Base-by-base conservation (phyloP, 2,888 invertebrate species). In the Rotaria magnacalcarata region DNA sequence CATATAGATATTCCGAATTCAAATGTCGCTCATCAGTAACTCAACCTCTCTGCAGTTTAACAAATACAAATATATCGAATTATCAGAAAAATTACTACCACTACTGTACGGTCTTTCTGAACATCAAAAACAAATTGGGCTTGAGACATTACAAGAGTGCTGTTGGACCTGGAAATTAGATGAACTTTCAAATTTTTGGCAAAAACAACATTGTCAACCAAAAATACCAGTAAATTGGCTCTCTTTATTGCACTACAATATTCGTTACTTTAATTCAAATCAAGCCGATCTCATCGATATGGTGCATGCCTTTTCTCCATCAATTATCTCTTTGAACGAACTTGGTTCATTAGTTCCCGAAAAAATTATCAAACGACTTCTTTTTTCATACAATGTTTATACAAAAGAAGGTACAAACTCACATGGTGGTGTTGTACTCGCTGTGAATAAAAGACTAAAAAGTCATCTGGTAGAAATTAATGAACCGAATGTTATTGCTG, bases 231-330 rank as follows among this genome's bases (percentile, higher is more conserved):
- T 16, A 16, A 52, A 4, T 52, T 14, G 16, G 16, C 16, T 60
- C 5, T 60, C 60, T 4, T n/a, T 60, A 11, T 27, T 60, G 7
- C 60, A 60, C 10, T 60, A 60, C 7, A 60, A 60, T 60, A 24
- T 60, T 60, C 60, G 27, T 24, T 60, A 60, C 24, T 60, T 60
- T 60, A n/a, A 60, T 60, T 60, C 60, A n/a, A 60, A 60, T 60
- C 60, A 60, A 27, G 24, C n/a, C n/a, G 60, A 60, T 24, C 27
- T 60, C n/a, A 27, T 60, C 5, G 60, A 60, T 8, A 60, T 60
- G 60, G 60, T 27, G 24, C 10, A 60, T 60, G 6, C 10, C 0
- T 27, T 10, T 60, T 60, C 6, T n/a, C 60, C 60, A n/a, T 60
- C 60, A 60, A 27, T 60, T 7, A 60, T 60, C 60, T 60, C 60